Evolutionary conservation across 1,140 invertebrate genomes (phyloP).

Genomic region (Drosophila pseudoobscura): DNA sequence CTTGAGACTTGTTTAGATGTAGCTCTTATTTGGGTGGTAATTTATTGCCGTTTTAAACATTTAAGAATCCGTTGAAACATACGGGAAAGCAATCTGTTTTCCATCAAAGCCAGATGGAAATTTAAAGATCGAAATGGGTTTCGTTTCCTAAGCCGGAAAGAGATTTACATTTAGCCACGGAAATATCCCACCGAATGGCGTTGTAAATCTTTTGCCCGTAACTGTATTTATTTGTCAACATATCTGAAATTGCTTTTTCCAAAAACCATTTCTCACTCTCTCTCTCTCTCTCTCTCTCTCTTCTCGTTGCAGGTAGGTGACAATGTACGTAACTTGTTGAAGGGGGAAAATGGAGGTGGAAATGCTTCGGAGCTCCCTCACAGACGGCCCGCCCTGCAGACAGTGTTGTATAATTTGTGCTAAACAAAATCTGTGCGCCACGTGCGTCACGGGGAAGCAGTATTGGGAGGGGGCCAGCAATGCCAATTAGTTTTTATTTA

Average conservation of each 20-base stretch:
- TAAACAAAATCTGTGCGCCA: conserved; percentile 54
- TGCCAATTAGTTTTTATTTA: conserved; percentile 45
- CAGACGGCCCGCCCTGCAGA: conserved; percentile 41
- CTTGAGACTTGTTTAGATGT: too few relatives aligned
- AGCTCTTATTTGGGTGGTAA: too few relatives aligned
- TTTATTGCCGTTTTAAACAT: too few relatives aligned
- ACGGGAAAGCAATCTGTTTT: too few relatives aligned
- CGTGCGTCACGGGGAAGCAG: conserved; percentile 57
- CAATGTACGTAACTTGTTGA: conserved; percentile 71
- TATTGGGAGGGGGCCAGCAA: background rate
- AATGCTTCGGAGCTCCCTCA: conserved; percentile 3
- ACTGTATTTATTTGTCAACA: conserved; percentile 52
- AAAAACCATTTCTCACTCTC: conserved; percentile 31
- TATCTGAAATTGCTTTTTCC: conserved; percentile 58
- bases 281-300: conserved; percentile 7
- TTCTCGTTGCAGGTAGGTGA: conserved; percentile 75
- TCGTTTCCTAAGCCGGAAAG: conserved; percentile 4
- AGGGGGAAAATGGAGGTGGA: background rate
- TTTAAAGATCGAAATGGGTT: too few relatives aligned
- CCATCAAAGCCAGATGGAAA: too few relatives aligned
- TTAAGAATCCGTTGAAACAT: too few relatives aligned
- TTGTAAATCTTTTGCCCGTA: conserved; percentile 37
- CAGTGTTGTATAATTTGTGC: conserved; percentile 49
- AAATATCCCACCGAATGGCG: conserved; percentile 9
- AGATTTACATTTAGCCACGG: conserved; percentile 20